These are phyloP conservation scores for Isaurus tuberculatus DNA, from an alignment of 92 coral and sea anemone genomes.

Conservation along the genomic window DNA sequence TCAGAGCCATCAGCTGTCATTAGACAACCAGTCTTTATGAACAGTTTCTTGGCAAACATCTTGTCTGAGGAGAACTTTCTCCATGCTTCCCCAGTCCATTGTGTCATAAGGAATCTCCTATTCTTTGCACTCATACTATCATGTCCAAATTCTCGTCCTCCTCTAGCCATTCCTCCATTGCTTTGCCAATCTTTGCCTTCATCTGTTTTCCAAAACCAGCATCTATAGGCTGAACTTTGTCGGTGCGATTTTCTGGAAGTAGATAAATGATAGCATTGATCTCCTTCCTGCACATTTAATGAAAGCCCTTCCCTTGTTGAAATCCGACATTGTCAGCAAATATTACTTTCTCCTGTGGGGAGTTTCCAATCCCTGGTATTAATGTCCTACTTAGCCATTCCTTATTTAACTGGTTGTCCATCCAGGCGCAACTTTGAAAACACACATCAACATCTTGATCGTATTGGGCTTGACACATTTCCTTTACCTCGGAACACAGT, in stretches of 20 bases:
- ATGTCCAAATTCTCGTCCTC: conserved; percentile 21
- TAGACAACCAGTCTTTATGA: too few species aligned
- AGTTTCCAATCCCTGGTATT: background rate
- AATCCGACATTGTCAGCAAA: conserved; percentile 41
- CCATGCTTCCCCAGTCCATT: conserved; percentile 39
- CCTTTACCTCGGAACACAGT: conserved; percentile 28
- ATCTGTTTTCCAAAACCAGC: too few species aligned
- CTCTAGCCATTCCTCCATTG: conserved; percentile 46
- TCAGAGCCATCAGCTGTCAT: background rate
- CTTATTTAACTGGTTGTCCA: conserved; percentile 28
- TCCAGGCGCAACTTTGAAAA: conserved; percentile 35
- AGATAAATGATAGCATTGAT: too few species aligned
- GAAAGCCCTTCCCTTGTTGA: too few species aligned
- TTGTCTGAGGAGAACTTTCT: conserved; percentile 36
- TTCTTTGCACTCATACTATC: conserved; percentile 19
- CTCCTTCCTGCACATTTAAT: too few species aligned
- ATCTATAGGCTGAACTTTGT: too few species aligned
- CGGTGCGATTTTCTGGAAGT: background rate
- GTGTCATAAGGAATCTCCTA: conserved; percentile 48
- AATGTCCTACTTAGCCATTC: too few species aligned
- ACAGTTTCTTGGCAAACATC: conserved; percentile 22
- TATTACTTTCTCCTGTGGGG: background rate
- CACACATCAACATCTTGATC: conserved; percentile 36
- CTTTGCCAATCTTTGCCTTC: too few species aligned
- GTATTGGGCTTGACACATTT: conserved; percentile 33